These are phyloP conservation scores for zebrafish (Danio rerio) DNA, from an alignment of 2,113 vertebrate genomes.

Conservation along the genomic window GRCz12tu NC_133177.1:46725501-46726000, in stretches of 20 bases:
- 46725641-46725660: too few relatives aligned
- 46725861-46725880: neutral
- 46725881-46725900: neutral
- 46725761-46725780: slow-evolving; percentile 22
- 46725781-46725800: slow-evolving; percentile 35
- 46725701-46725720: neutral
- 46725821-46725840: neutral
- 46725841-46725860: neutral
- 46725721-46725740: neutral
- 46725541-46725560: too few relatives aligned
- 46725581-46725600: too few relatives aligned
- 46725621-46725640: too few relatives aligned
- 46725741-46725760: neutral
- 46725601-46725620: too few relatives aligned
- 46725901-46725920: neutral
- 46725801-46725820: slow-evolving; percentile 9
- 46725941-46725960: slow-evolving; percentile 23
- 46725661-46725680: too few relatives aligned
- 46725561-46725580: too few relatives aligned
- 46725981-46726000: slow-evolving; percentile 44
- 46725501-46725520: too few relatives aligned
- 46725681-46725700: too few relatives aligned
- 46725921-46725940: slow-evolving; percentile 10
- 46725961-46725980: neutral
- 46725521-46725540: too few relatives aligned